Conservation (phyloP, 2,888 invertebrate genomes). For the Chouioia cunea region DNA sequence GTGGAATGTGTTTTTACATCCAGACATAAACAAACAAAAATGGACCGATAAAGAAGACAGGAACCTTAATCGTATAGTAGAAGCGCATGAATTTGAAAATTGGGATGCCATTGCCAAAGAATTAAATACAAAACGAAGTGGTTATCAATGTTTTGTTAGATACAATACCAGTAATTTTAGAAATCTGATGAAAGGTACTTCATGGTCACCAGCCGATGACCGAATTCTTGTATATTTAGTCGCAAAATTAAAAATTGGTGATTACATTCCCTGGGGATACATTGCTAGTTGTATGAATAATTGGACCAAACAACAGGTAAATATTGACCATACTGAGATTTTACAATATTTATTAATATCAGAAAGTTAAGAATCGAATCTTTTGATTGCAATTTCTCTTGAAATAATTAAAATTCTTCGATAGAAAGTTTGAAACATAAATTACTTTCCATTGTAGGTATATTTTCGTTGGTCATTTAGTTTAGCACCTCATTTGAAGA, state of each 20-base stretch:
- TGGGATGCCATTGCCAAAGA: constrained; percentile 77
- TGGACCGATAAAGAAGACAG: constrained; percentile 73
- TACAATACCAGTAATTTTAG: constrained; percentile 70
- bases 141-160: constrained; percentile 79
- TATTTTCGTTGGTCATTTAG: constrained; percentile 71
- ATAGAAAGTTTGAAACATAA: not conserved
- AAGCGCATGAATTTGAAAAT: constrained; percentile 71
- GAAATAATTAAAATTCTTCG: not conserved
- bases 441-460: constrained; percentile 56
- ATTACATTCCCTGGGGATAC: constrained; percentile 81
- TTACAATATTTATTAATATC: not conserved
- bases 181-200: constrained; percentile 40
- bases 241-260: constrained; percentile 74
- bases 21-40: constrained; percentile 73
- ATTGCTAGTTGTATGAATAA: constrained; percentile 75
- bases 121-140: constrained; percentile 74
- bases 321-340: no score
- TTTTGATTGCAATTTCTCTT: not conserved
- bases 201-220: constrained; percentile 75
- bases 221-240: constrained; percentile 75
- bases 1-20: constrained; percentile 81
- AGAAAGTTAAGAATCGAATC: not conserved
- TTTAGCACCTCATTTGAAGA: constrained; percentile 69
- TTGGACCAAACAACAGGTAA: constrained; percentile 74
- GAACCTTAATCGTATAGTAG: constrained; percentile 65